These are phyloP conservation scores for Loris lydekkerianus DNA, from an alignment of 2,797 vertebrate species.

Conservation along the genomic window DNA sequence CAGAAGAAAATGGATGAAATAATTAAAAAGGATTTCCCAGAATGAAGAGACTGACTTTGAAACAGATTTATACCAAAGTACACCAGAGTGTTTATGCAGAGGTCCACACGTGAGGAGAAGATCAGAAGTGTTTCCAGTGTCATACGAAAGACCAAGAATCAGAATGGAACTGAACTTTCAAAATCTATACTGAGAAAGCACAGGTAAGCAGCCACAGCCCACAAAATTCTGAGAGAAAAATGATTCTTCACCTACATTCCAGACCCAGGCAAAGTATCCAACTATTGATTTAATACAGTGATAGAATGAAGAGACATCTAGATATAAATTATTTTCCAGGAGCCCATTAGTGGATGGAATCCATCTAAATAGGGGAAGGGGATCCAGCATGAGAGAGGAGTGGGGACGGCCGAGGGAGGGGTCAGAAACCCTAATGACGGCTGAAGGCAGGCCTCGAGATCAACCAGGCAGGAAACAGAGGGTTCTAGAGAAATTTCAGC, in stretches of 20 bases:
- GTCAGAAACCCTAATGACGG: neutral
- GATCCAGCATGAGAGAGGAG: neutral
- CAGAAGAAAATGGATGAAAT: neutral
- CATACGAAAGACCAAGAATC: slow-evolving; percentile 10
- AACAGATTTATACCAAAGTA: neutral
- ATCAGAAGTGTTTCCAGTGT: neutral
- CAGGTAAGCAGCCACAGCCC: neutral
- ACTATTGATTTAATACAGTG: neutral
- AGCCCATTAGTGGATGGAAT: neutral
- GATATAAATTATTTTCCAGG: neutral
- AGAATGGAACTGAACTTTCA: neutral
- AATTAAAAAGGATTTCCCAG: neutral
- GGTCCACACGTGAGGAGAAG: neutral
- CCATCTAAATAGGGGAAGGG: neutral
- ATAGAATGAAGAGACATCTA: neutral
- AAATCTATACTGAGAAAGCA: neutral
- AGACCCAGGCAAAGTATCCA: slow-evolving; percentile 18
- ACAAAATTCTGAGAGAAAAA: neutral
- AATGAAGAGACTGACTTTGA: neutral
- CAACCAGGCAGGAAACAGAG: neutral
- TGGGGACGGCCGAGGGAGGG: neutral
- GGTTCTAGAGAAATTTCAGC: neutral
- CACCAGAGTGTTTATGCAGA: neutral
- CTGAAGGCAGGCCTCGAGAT: neutral
- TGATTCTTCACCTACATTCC: neutral